These are phyloP conservation scores for Corythornis cristatus DNA, from an alignment of 2,113 vertebrate genomes.

Conservation along the genomic window DNA sequence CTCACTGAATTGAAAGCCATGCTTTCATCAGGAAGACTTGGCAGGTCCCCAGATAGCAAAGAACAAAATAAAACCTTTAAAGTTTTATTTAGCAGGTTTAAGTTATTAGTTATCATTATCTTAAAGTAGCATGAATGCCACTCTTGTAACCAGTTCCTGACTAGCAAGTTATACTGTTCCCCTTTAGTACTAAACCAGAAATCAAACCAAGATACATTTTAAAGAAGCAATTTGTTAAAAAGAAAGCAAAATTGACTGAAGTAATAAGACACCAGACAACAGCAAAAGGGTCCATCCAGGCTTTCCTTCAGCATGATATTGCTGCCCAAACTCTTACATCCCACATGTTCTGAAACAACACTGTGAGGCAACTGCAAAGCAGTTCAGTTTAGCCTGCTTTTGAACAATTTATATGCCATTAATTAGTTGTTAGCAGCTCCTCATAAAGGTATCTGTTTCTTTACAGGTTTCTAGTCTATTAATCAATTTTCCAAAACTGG, in stretches of 20 bases:
- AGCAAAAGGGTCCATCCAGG: conserved; percentile 81
- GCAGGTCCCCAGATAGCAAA: conserved; percentile 46
- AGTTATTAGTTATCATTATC: conserved; percentile 27
- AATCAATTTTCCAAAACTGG: conserved; percentile 23
- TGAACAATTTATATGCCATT: background rate
- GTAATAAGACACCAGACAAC: conserved; percentile 78
- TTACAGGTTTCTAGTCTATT: background rate
- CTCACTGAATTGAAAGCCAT: conserved; percentile 35
- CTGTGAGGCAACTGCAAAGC: conserved; percentile 10
- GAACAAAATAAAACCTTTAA: background rate
- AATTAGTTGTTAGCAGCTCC: conserved; percentile 18
- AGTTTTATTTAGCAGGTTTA: conserved; percentile 45
- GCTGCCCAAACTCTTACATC: conserved; percentile 55
- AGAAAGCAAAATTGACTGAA: conserved; percentile 79
- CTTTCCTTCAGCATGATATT: conserved; percentile 80
- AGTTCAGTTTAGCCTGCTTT: conserved; percentile 17
- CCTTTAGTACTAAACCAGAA: conserved; percentile 81
- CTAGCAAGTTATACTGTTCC: conserved; percentile 78
- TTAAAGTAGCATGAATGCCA: conserved; percentile 43
- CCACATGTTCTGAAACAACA: background rate
- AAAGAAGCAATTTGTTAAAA: conserved; percentile 74
- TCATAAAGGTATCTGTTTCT: background rate
- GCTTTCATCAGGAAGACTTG: conserved; percentile 58
- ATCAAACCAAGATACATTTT: conserved; percentile 78
- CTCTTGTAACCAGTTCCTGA: conserved; percentile 38